Percentiles rank a stretch among this genome's conserved stretches.
These are phyloP conservation scores for Amitus sp. DNA, from an alignment of 2,888 invertebrate species.

Conservation along the genomic window DNA sequence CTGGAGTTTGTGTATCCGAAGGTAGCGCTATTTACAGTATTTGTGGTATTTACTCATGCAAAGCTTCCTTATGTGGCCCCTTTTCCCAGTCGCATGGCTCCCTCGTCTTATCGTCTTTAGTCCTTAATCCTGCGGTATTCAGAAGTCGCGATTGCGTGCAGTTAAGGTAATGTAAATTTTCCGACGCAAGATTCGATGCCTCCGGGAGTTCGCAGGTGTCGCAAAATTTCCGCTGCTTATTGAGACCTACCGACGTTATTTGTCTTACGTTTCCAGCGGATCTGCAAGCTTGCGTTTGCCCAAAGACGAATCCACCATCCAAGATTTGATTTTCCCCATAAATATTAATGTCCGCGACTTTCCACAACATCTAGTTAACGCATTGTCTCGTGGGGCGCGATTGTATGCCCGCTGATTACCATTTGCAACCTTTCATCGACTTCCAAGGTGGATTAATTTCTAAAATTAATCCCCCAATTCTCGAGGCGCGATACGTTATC, in stretches of 20 bases:
- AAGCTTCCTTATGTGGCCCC: constrained; percentile 34
- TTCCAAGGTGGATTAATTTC: too few relatives aligned
- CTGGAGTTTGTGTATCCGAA: background rate
- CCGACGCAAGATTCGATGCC: constrained; percentile 36
- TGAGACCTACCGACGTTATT: constrained; percentile 40
- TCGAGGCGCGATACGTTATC: too few relatives aligned
- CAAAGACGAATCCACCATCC: constrained; percentile 39
- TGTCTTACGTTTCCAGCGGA: constrained; percentile 42
- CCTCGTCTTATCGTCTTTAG: constrained; percentile 36
- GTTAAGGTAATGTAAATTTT: constrained; percentile 43
- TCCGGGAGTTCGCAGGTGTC: constrained; percentile 41
- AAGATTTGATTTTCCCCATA: constrained; percentile 42
- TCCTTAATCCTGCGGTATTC: constrained; percentile 39
- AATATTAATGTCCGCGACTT: constrained; percentile 36
- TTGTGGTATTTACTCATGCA: constrained; percentile 33
- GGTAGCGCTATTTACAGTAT: constrained; percentile 30
- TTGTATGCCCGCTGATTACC: constrained; percentile 33
- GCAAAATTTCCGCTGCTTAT: constrained; percentile 43
- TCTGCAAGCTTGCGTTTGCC: constrained; percentile 39
- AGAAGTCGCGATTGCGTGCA: constrained; percentile 40
- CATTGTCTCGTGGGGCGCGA: constrained; percentile 32
- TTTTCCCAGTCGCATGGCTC: constrained; percentile 10
- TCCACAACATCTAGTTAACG: constrained; percentile 12
- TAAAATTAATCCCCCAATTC: background rate
- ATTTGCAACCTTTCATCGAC: constrained; percentile 22